Conservation (phyloP, 2,797 vertebrate genomes). For the Phalanger gymnotis region DNA sequence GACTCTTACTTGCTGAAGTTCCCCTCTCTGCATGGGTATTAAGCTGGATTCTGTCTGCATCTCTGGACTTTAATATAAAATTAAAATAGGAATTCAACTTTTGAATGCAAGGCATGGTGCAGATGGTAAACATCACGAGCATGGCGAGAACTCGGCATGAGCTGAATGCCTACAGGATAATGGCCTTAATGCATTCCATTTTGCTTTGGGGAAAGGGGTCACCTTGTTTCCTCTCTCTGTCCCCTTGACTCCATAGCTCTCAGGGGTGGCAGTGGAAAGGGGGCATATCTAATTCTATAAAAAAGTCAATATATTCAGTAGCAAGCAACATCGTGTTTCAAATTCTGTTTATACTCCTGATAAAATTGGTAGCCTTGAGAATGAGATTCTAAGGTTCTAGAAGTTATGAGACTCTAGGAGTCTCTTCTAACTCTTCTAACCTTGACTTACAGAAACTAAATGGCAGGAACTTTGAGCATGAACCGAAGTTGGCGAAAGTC, state of each 20-base stretch:
- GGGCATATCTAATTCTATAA: conserved; percentile 39
- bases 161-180: conserved; percentile 49
- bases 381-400: conserved; percentile 65
- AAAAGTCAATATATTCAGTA: conserved; percentile 70
- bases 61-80: conserved; percentile 45
- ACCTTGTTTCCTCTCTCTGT: conserved; percentile 36
- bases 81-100: conserved; percentile 24
- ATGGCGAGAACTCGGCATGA: conserved; percentile 51
- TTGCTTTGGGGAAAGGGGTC: conserved; percentile 47
- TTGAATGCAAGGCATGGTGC: background rate
- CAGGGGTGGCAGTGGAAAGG: conserved; percentile 17
- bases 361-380: conserved; percentile 71
- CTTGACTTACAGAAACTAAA: conserved; percentile 64
- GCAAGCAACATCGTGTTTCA: conserved; percentile 35
- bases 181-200: conserved; percentile 18
- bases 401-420: conserved; percentile 71
- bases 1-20: conserved; percentile 4
- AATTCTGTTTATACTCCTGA: conserved; percentile 73
- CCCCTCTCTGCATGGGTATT: background rate
- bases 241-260: conserved; percentile 4
- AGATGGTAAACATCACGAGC: conserved; percentile 27
- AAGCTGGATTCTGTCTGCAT: background rate
- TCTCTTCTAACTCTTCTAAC: conserved; percentile 70
- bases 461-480: conserved; percentile 43
- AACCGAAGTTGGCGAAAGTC: conserved; percentile 54